Conservation (phyloP, 2,797 vertebrate species). For the Sternotherus odoratus region DNA sequence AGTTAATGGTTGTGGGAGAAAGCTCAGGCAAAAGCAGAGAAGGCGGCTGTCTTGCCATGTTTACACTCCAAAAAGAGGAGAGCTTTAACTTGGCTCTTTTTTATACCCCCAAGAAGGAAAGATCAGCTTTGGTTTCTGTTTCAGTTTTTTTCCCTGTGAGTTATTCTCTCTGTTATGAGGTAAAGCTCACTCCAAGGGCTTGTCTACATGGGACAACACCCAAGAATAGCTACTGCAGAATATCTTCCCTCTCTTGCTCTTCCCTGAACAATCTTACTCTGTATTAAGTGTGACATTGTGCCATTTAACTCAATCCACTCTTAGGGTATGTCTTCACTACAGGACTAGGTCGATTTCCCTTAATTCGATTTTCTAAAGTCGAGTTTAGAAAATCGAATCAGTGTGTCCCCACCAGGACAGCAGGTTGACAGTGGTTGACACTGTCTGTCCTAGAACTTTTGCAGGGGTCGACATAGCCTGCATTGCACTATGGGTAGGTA, state of each 20-base stretch:
- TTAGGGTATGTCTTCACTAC: too few species aligned
- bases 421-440: too few species aligned
- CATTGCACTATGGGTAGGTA: too few species aligned
- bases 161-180: background rate
- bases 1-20: background rate
- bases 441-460: too few species aligned
- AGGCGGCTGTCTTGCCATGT: background rate
- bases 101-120: background rate
- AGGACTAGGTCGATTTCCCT: too few species aligned
- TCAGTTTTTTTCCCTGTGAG: background rate
- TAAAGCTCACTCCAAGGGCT: background rate
- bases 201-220: background rate
- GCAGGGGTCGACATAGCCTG: too few species aligned
- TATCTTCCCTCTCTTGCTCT: too few species aligned
- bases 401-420: too few species aligned
- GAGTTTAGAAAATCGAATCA: too few species aligned
- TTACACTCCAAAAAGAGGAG: background rate
- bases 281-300: background rate
- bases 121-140: background rate
- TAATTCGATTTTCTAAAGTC: too few species aligned
- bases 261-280: background rate
- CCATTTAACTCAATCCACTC: background rate
- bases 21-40: background rate
- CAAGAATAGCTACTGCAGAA: background rate
- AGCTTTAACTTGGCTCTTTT: background rate